phyloP scores from a whole-genome alignment of 2,888 invertebrate genomes.

The Chaetogeoica ovagalla region DNA sequence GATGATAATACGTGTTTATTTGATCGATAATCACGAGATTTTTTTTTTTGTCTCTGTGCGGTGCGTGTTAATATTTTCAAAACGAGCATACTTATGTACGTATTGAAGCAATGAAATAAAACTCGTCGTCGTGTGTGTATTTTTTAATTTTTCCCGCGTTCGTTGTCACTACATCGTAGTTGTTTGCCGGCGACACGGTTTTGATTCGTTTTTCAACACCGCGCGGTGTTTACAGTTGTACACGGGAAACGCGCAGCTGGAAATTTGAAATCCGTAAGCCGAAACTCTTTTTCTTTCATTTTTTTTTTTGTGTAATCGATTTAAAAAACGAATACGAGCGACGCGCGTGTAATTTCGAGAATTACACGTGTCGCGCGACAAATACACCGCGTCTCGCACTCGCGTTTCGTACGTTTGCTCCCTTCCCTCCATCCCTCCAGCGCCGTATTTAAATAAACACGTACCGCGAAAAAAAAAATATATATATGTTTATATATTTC shows the following conservation, averaged over 20 bases:
- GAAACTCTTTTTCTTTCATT: no score
- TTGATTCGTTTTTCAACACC: slow-evolving; percentile 25
- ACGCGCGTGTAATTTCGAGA: not conserved
- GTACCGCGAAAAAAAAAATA: not conserved
- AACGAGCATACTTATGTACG: not conserved
- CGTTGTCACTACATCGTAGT: no score
- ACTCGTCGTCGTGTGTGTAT: not conserved
- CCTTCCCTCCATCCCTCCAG: no score
- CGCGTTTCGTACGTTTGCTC: no score
- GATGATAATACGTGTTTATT: no score
- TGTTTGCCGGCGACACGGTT: no score
- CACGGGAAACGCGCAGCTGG: not conserved
- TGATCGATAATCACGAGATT: no score
- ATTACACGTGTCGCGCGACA: not conserved
- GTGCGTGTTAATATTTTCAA: slow-evolving; percentile 3
- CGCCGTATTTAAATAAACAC: no score
- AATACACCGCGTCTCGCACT: not conserved
- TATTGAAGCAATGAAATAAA: slow-evolving; percentile 2
- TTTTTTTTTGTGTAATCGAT: no score
- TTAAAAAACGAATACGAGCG: no score
- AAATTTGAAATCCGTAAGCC: not conserved
- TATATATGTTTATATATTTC: no score
- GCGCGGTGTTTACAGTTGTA: not conserved
- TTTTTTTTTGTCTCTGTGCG: no score
- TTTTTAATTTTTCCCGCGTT: not conserved